phyloP scores from a whole-genome alignment of 2,888 invertebrate genomes.

The Meiosimyza platycephala region DNA sequence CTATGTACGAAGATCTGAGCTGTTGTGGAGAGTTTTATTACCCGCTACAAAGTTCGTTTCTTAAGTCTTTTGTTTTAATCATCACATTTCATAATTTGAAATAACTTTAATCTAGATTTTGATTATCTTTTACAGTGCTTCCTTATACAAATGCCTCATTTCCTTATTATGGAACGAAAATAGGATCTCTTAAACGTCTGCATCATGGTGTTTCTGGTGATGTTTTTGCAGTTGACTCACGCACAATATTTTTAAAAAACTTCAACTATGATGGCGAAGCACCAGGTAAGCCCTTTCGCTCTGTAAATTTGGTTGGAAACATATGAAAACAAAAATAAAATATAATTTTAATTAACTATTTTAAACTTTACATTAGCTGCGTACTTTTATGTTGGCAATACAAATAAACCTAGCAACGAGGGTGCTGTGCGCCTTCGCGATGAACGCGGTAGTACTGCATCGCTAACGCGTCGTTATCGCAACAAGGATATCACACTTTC shows the following conservation, averaged over 20 bases:
- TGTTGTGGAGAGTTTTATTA: too few species aligned
- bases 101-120: constrained; percentile 13
- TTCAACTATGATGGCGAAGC: constrained; percentile 93
- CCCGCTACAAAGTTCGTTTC: constrained; percentile 52
- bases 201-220: constrained; percentile 88
- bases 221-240: constrained; percentile 88
- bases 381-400: constrained; percentile 87
- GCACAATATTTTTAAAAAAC: constrained; percentile 87
- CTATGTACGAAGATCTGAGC: too few species aligned
- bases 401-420: constrained; percentile 74
- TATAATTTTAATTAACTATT: not conserved
- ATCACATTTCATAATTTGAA: constrained; percentile 13
- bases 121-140: constrained; percentile 47
- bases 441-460: constrained; percentile 82
- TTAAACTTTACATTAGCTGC: constrained; percentile 74
- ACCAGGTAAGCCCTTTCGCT: constrained; percentile 73
- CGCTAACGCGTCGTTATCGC: constrained; percentile 80
- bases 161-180: constrained; percentile 80
- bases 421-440: constrained; percentile 81
- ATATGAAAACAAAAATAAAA: not conserved
- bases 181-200: constrained; percentile 81
- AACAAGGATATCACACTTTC: constrained; percentile 86
- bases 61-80: constrained; percentile 59
- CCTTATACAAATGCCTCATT: constrained; percentile 60
- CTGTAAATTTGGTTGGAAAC: not conserved